Conservation (phyloP, 2,888 invertebrate species). For the Vanessa cardui region DNA sequence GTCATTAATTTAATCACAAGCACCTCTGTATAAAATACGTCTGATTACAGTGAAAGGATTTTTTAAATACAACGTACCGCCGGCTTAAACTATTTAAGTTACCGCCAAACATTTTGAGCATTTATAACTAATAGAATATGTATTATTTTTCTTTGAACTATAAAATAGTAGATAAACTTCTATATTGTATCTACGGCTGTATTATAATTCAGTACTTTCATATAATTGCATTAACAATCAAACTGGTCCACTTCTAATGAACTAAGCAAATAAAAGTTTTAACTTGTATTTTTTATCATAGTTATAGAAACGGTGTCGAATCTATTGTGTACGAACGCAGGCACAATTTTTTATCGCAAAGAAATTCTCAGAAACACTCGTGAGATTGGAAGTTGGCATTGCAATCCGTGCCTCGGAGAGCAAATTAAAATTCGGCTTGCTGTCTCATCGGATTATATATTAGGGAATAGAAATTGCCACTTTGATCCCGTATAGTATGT, state of each 20-base stretch:
- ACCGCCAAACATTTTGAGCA: conserved; percentile 15
- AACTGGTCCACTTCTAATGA: not conserved
- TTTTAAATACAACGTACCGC: conserved; percentile 12
- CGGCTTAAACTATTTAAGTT: conserved; percentile 16
- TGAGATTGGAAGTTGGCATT: no score
- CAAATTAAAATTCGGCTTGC: no score
- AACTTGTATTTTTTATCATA: no score
- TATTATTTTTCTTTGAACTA: conserved; percentile 5
- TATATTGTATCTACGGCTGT: not conserved
- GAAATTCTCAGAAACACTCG: no score
- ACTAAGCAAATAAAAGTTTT: not conserved
- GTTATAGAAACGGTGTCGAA: not conserved
- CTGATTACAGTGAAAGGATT: conserved; percentile 38
- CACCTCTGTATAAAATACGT: conserved; percentile 33
- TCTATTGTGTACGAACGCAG: not conserved
- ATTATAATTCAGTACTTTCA: not conserved
- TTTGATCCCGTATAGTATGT: no score
- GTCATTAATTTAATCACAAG: conserved; percentile 29
- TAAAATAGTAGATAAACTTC: not conserved
- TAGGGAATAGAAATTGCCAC: no score
- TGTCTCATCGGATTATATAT: no score
- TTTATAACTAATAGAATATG: conserved; percentile 3
- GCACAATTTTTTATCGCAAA: no score
- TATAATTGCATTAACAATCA: not conserved
- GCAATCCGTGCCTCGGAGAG: no score